Conservation (phyloP, 30 jellyfish, hydroid and myxozoan species). For the Cassiopea xamachana region DNA sequence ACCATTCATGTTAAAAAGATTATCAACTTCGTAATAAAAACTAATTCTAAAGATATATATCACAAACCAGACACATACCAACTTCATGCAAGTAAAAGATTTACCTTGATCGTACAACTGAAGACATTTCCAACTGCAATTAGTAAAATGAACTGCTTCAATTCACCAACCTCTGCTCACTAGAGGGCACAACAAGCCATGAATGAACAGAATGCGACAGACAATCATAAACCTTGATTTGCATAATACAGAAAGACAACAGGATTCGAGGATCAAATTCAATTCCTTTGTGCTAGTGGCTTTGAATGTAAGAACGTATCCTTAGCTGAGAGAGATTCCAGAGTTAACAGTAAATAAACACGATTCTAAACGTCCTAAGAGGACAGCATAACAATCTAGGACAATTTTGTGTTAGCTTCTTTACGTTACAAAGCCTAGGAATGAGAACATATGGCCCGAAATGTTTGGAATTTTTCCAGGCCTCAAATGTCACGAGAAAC, state of each 20-base stretch:
- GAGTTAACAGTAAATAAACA: background rate
- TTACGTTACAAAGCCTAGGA: background rate
- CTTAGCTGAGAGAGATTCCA: background rate
- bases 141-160: background rate
- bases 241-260: slow-evolving; percentile 41
- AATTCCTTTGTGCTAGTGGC: background rate
- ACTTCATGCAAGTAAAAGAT: background rate
- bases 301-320: background rate
- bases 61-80: no score
- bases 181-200: background rate
- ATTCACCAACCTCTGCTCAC: background rate
- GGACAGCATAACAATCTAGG: background rate
- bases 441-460: background rate
- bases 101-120: slow-evolving; percentile 42
- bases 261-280: slow-evolving; percentile 44
- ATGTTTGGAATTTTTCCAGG: slow-evolving; percentile 9
- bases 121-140: slow-evolving; percentile 5
- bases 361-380: no score
- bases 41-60: no score
- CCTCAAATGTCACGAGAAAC: background rate
- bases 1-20: no score
- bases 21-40: no score
- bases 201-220: background rate
- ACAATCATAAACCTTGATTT: slow-evolving; percentile 3
- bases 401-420: background rate